Base-by-base conservation (phyloP, 2,113 vertebrate genomes). In the Ellobius talpinus region DNA sequence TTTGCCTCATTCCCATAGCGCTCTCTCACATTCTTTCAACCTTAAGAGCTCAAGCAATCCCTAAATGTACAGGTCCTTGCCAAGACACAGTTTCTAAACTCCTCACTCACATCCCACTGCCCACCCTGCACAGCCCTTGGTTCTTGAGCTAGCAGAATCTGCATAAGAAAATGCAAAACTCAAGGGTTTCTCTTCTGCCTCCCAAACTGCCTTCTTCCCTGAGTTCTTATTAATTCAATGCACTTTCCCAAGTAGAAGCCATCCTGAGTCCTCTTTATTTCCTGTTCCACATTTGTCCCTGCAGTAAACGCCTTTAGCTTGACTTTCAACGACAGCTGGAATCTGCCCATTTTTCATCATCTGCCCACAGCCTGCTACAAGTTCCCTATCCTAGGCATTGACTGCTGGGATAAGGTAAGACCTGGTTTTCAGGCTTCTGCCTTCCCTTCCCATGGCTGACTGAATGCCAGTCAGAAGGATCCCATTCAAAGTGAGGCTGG, bases 1-100 rank as follows among this genome's bases (percentile, higher is more conserved):
- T 91, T 94, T 74, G 42, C 89, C 29, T 66, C n/a, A 63, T 89
- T 86, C n/a, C 81, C 45, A 77, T 89, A n/a, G 4, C 39, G 68
- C 78, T 14, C 33, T 95, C n/a, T 36, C 74, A 2, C 16, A 58
- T 11, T 76, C 72, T 91, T 73, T 91, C 61, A 33, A 26, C 45
- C 58, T 93, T 63, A 42, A 52, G 61, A 42, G 61, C 6, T 87
- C 0, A 72, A 63, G n/a, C 50, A 58, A 72, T 23, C 76, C 23
- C 33, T 33, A 91, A 45, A 76, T 86, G 33, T 68, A 2, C 65
- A 24, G 33, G 61, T n/a, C 65, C 13, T 47, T 50, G 23, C 63
- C 33, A 70, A 33, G 14, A 55, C 70, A 50, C 73, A 36, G 31
- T 73, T 77, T 93, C 9, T 47, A 47, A 42, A 93, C 36, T 36